A percentile compares a stretch with the other conserved stretches of the same genome.
Conservation (phyloP, 2,888 invertebrate species). For the Tryphoninae sp. region DNA sequence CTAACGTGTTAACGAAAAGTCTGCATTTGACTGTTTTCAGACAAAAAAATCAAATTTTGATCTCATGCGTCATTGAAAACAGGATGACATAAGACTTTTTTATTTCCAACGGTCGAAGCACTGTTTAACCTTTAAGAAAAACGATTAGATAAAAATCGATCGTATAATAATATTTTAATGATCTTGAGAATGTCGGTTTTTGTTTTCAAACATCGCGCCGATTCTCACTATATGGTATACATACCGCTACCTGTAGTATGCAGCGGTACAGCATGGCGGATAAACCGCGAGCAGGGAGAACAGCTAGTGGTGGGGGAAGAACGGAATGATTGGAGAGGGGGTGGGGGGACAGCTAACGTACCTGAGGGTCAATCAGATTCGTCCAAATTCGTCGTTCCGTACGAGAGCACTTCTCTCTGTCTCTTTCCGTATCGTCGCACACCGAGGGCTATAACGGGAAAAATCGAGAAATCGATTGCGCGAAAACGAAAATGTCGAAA, state of each 20-base stretch:
- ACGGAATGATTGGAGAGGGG: not conserved
- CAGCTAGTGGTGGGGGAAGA: not conserved
- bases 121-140: too few relatives aligned
- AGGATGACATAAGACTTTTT: too few relatives aligned
- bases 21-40: too few relatives aligned
- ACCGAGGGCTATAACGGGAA: not conserved
- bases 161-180: too few relatives aligned
- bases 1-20: too few relatives aligned
- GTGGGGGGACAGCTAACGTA: conserved; percentile 74
- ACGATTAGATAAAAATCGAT: too few relatives aligned
- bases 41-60: too few relatives aligned
- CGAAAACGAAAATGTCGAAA: conserved; percentile 36
- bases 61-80: too few relatives aligned
- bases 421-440: not conserved
- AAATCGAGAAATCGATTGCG: conserved; percentile 43
- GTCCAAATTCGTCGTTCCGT: conserved; percentile 80
- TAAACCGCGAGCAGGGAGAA: not conserved
- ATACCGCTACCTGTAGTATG: not conserved
- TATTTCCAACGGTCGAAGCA: too few relatives aligned
- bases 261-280: conserved; percentile 37
- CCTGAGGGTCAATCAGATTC: conserved; percentile 82
- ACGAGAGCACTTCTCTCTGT: not conserved
- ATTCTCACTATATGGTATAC: not conserved
- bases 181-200: too few relatives aligned
- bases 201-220: too few relatives aligned